Percentiles rank a stretch among this genome's conserved stretches.
Conservation (phyloP, 2,888 invertebrate species). For the Oegoconia quadripuncta region DNA sequence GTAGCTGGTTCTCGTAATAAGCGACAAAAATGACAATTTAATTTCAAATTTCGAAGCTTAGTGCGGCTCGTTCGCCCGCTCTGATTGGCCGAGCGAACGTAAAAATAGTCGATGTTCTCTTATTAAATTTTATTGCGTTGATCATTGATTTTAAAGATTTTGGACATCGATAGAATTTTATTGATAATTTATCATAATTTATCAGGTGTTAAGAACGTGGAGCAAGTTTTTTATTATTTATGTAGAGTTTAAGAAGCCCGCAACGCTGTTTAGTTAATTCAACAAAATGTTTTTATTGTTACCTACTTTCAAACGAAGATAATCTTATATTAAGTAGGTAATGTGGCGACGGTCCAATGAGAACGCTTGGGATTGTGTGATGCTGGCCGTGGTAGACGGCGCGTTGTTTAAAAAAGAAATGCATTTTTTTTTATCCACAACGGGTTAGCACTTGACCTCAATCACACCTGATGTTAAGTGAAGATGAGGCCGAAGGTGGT, state of each 20-base stretch:
- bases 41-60: slow-evolving; percentile 16
- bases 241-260: background rate
- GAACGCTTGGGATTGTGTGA: no score
- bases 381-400: no score
- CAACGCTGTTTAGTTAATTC: no score
- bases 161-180: slow-evolving; percentile 30
- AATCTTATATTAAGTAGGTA: no score
- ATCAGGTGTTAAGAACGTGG: slow-evolving; percentile 16
- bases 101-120: slow-evolving; percentile 27
- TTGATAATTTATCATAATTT: slow-evolving; percentile 25
- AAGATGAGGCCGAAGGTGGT: no score
- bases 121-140: slow-evolving; percentile 30
- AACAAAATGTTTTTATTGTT: background rate
- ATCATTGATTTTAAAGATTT: slow-evolving; percentile 29
- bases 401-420: no score
- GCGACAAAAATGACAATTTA: slow-evolving; percentile 17
- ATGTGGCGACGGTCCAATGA: no score
- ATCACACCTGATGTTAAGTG: no score
- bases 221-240: background rate
- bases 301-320: no score
- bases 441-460: no score
- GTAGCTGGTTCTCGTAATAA: no score
- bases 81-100: slow-evolving; percentile 30
- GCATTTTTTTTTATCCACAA: no score
- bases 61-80: slow-evolving; percentile 5